These are phyloP conservation scores for Cephalopterus ornatus DNA, from an alignment of 2,113 vertebrate genomes.

Conservation along the genomic window DNA sequence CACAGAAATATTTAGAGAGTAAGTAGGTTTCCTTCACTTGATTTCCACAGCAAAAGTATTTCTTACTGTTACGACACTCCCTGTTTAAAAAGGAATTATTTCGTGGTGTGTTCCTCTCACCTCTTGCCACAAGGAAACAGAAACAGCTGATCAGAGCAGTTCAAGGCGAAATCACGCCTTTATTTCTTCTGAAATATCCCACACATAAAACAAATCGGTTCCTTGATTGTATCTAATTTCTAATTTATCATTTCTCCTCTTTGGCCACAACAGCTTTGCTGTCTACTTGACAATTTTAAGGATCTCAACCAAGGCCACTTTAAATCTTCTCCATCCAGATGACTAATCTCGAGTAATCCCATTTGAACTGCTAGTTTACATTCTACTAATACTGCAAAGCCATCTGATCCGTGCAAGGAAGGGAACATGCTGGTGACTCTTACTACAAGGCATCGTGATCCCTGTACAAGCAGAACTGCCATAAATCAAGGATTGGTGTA, in stretches of 20 bases:
- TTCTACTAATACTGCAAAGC: background rate
- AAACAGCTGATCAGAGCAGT: background rate
- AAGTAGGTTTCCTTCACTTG: background rate
- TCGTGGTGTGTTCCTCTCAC: background rate
- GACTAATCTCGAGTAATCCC: constrained; percentile 1
- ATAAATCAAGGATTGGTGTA: background rate
- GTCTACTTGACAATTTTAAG: background rate
- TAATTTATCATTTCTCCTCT: background rate
- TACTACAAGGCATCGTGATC: background rate
- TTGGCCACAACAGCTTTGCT: background rate
- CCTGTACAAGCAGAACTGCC: background rate
- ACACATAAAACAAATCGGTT: background rate
- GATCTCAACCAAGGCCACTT: background rate
- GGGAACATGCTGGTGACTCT: background rate
- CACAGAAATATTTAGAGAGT: background rate
- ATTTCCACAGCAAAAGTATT: background rate
- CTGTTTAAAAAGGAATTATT: background rate
- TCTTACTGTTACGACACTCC: background rate
- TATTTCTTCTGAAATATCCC: background rate
- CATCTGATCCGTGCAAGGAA: background rate
- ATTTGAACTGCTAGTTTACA: constrained; percentile 23
- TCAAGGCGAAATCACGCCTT: background rate
- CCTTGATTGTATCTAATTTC: background rate
- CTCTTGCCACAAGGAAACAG: background rate
- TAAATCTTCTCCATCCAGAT: background rate